Percentiles rank a stretch among this genome's conserved stretches.
Conservation (phyloP, 2,888 invertebrate genomes). For the Philopedon plagiatum region DNA sequence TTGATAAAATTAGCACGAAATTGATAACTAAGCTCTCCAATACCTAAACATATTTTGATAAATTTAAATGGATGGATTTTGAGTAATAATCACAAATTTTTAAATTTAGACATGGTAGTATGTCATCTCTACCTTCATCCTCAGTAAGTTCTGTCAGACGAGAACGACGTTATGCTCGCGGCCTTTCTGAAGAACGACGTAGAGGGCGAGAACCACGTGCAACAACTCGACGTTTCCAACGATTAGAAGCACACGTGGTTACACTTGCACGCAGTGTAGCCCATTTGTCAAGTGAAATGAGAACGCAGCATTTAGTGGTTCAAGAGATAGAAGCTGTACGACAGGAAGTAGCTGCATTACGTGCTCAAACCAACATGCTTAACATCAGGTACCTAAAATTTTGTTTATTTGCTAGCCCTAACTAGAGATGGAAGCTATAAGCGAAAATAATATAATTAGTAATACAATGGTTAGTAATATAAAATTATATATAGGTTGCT, state of each 20-base stretch:
- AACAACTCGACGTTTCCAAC: slow-evolving; percentile 89
- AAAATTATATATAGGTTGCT: no score
- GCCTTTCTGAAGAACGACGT: slow-evolving; percentile 76
- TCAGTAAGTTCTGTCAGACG: slow-evolving; percentile 74
- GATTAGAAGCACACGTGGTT: slow-evolving; percentile 92
- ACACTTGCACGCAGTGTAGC: slow-evolving; percentile 92
- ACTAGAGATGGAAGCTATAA: no score
- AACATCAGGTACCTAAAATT: slow-evolving; percentile 66
- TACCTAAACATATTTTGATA: no score
- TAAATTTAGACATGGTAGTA: slow-evolving; percentile 80
- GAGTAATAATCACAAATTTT: not conserved
- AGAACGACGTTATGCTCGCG: slow-evolving; percentile 71
- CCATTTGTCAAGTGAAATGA: slow-evolving; percentile 91
- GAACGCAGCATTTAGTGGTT: slow-evolving; percentile 89
- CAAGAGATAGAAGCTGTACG: slow-evolving; percentile 92
- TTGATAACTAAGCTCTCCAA: no score
- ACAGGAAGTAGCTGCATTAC: slow-evolving; percentile 83
- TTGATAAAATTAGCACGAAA: no score
- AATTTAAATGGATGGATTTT: no score
- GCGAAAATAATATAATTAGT: no score
- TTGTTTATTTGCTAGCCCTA: not conserved
- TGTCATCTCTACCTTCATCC: slow-evolving; percentile 87
- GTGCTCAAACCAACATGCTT: slow-evolving; percentile 77
- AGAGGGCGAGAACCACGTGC: slow-evolving; percentile 81
- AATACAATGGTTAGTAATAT: no score